A percentile compares a stretch with the other conserved stretches of the same genome.
These are phyloP conservation scores for Tetramorium bicarinatum DNA, from an alignment of 2,888 invertebrate genomes.

Conservation along the genomic window DNA sequence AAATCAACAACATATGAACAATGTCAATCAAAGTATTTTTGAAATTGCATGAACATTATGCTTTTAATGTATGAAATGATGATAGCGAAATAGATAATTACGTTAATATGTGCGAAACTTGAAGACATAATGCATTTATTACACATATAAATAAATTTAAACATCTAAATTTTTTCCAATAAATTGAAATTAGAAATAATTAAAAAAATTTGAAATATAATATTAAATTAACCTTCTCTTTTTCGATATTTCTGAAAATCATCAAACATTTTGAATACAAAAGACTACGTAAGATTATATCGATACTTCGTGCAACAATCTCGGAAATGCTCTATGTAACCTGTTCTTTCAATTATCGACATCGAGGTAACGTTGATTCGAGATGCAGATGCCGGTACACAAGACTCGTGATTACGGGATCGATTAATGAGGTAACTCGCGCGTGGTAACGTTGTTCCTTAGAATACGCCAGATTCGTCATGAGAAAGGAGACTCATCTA, in stretches of 20 bases:
- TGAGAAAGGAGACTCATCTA: conserved; percentile 50
- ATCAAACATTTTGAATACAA: background rate
- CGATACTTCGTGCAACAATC: background rate
- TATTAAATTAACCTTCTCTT: background rate
- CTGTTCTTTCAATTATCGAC: conserved; percentile 61
- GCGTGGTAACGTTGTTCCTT: conserved; percentile 60
- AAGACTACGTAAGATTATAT: background rate
- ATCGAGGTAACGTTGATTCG: conserved; percentile 49
- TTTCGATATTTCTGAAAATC: background rate
- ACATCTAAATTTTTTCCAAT: background rate
- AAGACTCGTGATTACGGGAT: conserved; percentile 52
- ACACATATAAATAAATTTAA: background rate
- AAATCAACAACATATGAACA: background rate
- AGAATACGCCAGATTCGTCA: conserved; percentile 54
- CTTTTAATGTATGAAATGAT: background rate
- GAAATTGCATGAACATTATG: background rate
- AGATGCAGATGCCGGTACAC: conserved; percentile 32
- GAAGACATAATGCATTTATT: background rate
- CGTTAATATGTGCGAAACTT: background rate
- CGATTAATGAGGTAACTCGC: conserved; percentile 66
- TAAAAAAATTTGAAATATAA: background rate
- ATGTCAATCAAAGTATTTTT: background rate
- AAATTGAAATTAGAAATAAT: background rate
- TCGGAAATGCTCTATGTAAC: background rate
- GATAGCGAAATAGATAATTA: background rate